A percentile compares a stretch with the other conserved stretches of the same genome.
Conservation (phyloP, 1,140 invertebrate genomes). For the Orius insidiosus region DNA sequence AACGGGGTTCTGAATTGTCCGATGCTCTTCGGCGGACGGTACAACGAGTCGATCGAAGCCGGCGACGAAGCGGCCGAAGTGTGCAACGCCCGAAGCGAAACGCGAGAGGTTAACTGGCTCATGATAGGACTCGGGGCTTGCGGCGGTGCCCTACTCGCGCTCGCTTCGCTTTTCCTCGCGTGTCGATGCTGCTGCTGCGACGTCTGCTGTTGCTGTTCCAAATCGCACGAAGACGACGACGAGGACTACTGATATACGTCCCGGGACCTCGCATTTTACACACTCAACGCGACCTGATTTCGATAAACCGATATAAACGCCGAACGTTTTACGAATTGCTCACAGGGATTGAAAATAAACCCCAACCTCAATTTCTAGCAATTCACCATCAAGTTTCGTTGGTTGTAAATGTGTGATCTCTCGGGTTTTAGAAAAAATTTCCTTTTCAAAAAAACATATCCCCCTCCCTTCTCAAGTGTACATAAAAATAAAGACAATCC, state of each 20-base stretch:
- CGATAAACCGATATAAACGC: neutral
- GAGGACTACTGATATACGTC: constrained; percentile 19
- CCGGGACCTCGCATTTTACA: constrained; percentile 6
- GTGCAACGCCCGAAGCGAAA: constrained; percentile 27
- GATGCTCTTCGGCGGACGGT: constrained; percentile 4
- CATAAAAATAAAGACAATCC: too few relatives aligned
- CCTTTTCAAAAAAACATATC: too few relatives aligned
- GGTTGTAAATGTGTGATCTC: too few relatives aligned
- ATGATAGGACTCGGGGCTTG: constrained; percentile 31
- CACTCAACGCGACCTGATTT: constrained; percentile 6
- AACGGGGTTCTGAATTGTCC: constrained; percentile 78
- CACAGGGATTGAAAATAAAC: neutral
- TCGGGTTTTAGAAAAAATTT: too few relatives aligned
- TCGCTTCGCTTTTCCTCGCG: constrained; percentile 27
- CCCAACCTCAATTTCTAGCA: too few relatives aligned
- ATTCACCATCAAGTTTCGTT: too few relatives aligned
- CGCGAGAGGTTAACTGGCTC: constrained; percentile 32
- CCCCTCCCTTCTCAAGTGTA: too few relatives aligned
- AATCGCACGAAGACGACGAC: constrained; percentile 16
- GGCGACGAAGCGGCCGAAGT: constrained; percentile 32
- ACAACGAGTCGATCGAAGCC: constrained; percentile 19
- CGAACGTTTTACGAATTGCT: neutral
- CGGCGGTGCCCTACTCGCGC: constrained; percentile 27
- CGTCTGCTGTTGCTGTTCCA: constrained; percentile 22
- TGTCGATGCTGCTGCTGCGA: constrained; percentile 31